Conservation (phyloP, 2,888 invertebrate species). For the Drosophila paramelanica region DNA sequence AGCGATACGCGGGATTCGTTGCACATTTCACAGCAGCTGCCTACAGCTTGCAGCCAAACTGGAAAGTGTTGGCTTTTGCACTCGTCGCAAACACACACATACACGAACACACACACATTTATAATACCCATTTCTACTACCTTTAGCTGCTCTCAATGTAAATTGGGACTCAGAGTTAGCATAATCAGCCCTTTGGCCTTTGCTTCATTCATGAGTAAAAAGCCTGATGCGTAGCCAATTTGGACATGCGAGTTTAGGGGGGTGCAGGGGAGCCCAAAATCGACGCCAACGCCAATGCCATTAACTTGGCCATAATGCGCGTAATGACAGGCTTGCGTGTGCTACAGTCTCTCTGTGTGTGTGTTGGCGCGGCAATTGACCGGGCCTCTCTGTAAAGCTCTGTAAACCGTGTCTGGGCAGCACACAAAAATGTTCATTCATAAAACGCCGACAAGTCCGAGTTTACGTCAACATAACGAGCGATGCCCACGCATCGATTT, state of each 20-base stretch:
- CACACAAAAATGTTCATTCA: conserved; percentile 66
- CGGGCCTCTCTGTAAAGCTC: conserved; percentile 2
- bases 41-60: conserved; percentile 63
- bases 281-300: conserved; percentile 62
- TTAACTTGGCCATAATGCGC: conserved; percentile 53
- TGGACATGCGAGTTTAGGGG: conserved; percentile 27
- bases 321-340: conserved; percentile 76
- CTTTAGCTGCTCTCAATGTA: conserved; percentile 10
- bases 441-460: conserved; percentile 71
- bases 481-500: conserved; percentile 60
- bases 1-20: conserved; percentile 23
- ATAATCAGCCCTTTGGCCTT: conserved; percentile 19
- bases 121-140: conserved; percentile 1
- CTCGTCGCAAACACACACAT: conserved; percentile 30
- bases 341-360: conserved; percentile 7
- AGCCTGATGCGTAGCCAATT: conserved; percentile 17
- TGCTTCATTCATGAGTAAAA: conserved; percentile 54
- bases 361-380: conserved; percentile 19
- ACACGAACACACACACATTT: conserved; percentile 5
- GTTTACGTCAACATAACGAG: conserved; percentile 44
- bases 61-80: conserved; percentile 65
- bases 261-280: conserved; percentile 14
- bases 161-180: conserved; percentile 10
- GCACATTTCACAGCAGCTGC: conserved; percentile 52
- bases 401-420: background rate